A percentile compares a stretch with the other conserved stretches of the same genome.
Evolutionary conservation across 2,888 invertebrate species (phyloP).

Genomic region (Drosophila nr. fundita): DNA sequence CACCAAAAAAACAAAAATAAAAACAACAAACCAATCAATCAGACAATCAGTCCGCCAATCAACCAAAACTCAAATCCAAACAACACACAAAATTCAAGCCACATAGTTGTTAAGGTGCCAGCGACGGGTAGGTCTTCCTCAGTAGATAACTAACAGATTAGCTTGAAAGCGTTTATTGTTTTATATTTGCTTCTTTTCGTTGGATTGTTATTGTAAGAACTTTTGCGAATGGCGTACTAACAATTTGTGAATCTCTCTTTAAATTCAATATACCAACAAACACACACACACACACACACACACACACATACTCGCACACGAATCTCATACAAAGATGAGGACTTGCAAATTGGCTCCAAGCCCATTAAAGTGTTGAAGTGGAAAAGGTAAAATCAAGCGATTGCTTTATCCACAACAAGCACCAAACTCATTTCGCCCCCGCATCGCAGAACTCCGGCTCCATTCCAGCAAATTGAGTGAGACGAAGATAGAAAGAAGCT

Average conservation of each 20-base stretch:
- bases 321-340: constrained; percentile 73
- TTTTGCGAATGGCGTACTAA: constrained; percentile 62
- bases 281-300: constrained; percentile 23
- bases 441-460: constrained; percentile 7
- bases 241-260: constrained; percentile 60
- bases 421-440: constrained; percentile 18
- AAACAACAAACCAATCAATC: not conserved
- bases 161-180: constrained; percentile 16
- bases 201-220: constrained; percentile 16
- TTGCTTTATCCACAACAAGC: constrained; percentile 14
- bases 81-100: constrained; percentile 29
- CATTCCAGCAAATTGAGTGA: constrained; percentile 4
- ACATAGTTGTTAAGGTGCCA: constrained; percentile 31
- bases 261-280: constrained; percentile 34
- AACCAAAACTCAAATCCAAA: constrained; percentile 29
- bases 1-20: constrained; percentile 2
- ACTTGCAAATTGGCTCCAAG: constrained; percentile 82
- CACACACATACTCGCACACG: constrained; percentile 17
- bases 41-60: constrained; percentile 16
- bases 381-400: constrained; percentile 76
- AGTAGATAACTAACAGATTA: constrained; percentile 32
- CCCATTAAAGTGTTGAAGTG: constrained; percentile 82
- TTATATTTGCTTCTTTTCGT: constrained; percentile 13
- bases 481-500: not conserved
- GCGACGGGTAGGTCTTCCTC: constrained; percentile 64